Percentiles rank a stretch among this genome's conserved stretches.
Conservation (phyloP, 1,140 invertebrate genomes). For the Plectrocnemia conspersa region DNA sequence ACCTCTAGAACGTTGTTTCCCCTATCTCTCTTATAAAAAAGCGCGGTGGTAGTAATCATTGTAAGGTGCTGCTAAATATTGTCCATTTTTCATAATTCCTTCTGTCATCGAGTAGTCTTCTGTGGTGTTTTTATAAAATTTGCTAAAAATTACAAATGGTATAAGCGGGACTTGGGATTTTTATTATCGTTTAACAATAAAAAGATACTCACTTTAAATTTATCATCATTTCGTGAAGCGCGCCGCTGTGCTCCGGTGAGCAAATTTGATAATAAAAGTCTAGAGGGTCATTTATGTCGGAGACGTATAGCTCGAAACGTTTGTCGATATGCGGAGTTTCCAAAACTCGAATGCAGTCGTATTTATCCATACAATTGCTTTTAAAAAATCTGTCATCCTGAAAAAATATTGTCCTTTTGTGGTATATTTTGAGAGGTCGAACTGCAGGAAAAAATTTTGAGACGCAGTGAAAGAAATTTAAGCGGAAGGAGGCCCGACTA, state of each 20-base stretch:
- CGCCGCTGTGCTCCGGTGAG: background rate
- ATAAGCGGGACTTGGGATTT: background rate
- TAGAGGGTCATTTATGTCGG: conserved; percentile 24
- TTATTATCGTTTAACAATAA: background rate
- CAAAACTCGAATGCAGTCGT: background rate
- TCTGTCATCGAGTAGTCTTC: conserved; percentile 6
- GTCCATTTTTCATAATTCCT: conserved; percentile 7
- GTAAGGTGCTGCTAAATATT: conserved; percentile 18
- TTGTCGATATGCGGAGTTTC: background rate
- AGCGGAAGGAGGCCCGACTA: background rate
- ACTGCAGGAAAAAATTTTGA: background rate
- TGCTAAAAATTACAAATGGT: conserved; percentile 6
- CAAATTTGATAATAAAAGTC: conserved; percentile 26
- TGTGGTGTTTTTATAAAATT: background rate
- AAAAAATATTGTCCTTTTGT: conserved; percentile 10
- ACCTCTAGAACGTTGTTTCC: conserved; percentile 8
- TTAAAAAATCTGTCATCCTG: conserved; percentile 23
- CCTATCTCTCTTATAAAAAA: no score
- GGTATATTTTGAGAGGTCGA: background rate
- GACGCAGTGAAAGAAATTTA: background rate
- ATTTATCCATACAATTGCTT: conserved; percentile 4
- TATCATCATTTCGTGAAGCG: conserved; percentile 15
- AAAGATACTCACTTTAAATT: conserved; percentile 21
- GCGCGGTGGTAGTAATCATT: conserved; percentile 17
- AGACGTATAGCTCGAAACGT: conserved; percentile 9